Evolutionary conservation across 2,888 invertebrate species (phyloP), one percentile per base, ranked within the genome.

Genomic region (Agrotis puta): DNA sequence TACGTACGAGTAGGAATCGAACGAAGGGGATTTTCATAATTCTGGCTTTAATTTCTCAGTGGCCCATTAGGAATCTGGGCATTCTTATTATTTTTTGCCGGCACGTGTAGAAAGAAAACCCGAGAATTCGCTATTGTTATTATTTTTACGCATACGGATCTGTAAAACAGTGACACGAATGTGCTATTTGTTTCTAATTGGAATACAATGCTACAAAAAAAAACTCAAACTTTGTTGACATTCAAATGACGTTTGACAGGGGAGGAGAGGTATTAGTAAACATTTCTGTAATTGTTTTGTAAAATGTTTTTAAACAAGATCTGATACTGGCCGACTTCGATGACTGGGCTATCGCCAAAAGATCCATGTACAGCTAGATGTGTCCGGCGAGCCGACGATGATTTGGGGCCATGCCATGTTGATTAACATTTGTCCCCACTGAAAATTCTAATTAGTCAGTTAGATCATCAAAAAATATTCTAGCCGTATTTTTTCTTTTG

Each of bases 111-210:
- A 64, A 39, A 13, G 27, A 39, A 43, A 16, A 48, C 58, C 14
- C 18, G 69, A 50, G 9, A 3, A 22, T 18, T n/a, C n/a, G 7
- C 13, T n/a, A 20, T 51, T 57, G 62, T 51, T 77, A 62, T 62
- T 51, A 77, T 77, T 62, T 62, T 48, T 24, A 7, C 33, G 67
- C 68, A 24, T 51, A 18, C 14, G 7, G 47, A 39, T 18, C 50
- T 62, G 50, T 27, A 16, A 66, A 39, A 53, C 63, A 74, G 64
- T 61, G 50, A 43, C 6, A 57, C 51, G 20, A 54, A 22, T 20
- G n/a, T 24, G 7, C 16, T 14, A 7, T 7, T 18, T 51, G 14
- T 5, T 18, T 53, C 6, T 27, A 24, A 53, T 63, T 47, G n/a
- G 7, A 66, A 63, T 50, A 50, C 24, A 18, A 11, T 27, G 27